Base-by-base conservation (phyloP, 2,113 vertebrate species). In the Apodemus speciosus region DNA sequence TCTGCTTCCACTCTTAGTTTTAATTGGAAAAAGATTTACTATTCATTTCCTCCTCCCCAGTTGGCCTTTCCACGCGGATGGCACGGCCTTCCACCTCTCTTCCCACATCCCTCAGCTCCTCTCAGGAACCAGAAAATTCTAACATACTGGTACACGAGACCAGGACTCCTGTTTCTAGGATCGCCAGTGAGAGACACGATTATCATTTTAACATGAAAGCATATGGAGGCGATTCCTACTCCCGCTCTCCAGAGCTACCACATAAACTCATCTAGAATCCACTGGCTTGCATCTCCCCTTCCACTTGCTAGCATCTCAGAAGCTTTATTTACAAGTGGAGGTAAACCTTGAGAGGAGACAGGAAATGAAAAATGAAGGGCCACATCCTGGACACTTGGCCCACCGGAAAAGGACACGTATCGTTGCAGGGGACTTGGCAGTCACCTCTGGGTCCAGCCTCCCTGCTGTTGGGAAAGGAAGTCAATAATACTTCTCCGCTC, bases 1-100 rank as follows among this genome's bases (percentile, higher is more conserved):
- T 27, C 86, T 93, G 83, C 79, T 92, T 95, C 79, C 60, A 95
- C 75, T 93, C 85, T 91, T 69, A 62, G 76, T 97, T 93, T 90
- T 93, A 95, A 96, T 40, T 94, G 95, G 88, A 93, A 95, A 97
- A 95, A 95, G 95, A 88, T 95, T 95, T 77, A 92, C 75, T 88
- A 20, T 71, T 81, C 84, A 60, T 88, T 95, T 95, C 94, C 92
- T 93, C 87, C 76, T 93, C 62, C 79, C 86, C 38, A 77, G 77
- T 16, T 0, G 20, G 2, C 23, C 75, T 85, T 81, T 77, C 87
- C 49, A 9, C 58, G 58, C 0, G 0, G 38, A 53, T 91, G 87
- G 91, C 89, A 94, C 0, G n/a, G n/a, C n/a, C n/a, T n/a, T n/a
- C n/a, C 38, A 38, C n/a, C 16, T 69, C 1, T 7, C 9, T 20